These are phyloP conservation scores for Muntiacus muntjak DNA, from an alignment of 2,113 vertebrate genomes.

Conservation along the genomic window DNA sequence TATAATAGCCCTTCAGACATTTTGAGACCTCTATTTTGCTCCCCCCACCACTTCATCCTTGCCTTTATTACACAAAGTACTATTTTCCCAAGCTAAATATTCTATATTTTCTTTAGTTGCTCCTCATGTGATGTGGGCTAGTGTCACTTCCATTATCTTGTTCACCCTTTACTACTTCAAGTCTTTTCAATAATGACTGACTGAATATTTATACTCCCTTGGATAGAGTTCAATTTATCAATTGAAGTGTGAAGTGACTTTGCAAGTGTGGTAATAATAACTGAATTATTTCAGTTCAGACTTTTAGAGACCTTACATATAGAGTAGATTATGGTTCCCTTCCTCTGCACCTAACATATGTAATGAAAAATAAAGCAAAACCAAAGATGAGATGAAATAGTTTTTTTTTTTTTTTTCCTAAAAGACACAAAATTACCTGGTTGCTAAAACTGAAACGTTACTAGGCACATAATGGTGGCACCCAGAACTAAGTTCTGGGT, in stretches of 20 bases:
- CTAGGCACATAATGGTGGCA: neutral
- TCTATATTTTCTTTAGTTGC: neutral
- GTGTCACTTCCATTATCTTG: neutral
- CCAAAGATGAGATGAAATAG: neutral
- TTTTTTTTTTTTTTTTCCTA: neutral
- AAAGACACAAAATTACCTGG: neutral
- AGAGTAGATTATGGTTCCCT: neutral
- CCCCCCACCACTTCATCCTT: fast-evolving
- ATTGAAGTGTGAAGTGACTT: neutral
- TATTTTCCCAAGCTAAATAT: neutral
- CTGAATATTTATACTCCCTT: neutral
- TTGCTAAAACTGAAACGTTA: neutral
- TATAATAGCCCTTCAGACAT: neutral
- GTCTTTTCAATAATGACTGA: neutral
- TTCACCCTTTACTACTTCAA: neutral
- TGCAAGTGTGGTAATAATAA: neutral
- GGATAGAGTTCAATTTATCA: neutral
- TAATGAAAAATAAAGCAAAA: neutral
- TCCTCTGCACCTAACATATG: neutral
- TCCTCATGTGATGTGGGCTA: neutral
- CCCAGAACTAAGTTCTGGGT: neutral
- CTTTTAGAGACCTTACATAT: neutral
- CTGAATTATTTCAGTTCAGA: neutral
- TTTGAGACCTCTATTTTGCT: neutral
- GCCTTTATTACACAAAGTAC: neutral